Evolutionary conservation across 2,888 invertebrate species (phyloP).

Genomic region (Campoletis raptor): DNA sequence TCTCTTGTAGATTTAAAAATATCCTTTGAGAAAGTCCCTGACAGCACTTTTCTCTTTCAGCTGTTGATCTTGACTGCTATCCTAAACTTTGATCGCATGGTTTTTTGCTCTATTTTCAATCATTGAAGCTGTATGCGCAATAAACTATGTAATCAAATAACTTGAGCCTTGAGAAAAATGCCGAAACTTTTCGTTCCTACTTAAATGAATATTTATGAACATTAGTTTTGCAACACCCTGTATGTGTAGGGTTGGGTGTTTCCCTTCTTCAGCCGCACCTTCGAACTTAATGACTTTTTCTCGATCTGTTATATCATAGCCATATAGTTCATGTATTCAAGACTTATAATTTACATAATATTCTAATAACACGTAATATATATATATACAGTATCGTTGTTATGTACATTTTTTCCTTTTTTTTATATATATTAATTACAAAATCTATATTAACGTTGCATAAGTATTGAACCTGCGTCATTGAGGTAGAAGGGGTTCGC

Average conservation of each 20-base stretch:
- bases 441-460: conserved; percentile 61
- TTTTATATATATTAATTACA: conserved; percentile 58
- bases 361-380: conserved; percentile 60
- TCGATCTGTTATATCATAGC: conserved; percentile 44
- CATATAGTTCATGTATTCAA: conserved; percentile 43
- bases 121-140: neutral
- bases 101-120: neutral
- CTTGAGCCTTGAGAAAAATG: neutral
- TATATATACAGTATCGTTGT: conserved; percentile 59
- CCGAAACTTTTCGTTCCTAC: neutral
- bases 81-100: too few relatives aligned
- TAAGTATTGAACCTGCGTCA: conserved; percentile 64
- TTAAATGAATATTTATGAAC: neutral
- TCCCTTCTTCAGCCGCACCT: neutral
- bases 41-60: neutral
- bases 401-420: conserved; percentile 56
- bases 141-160: neutral
- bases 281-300: neutral
- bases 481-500: conserved; percentile 77
- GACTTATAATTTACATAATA: conserved; percentile 59
- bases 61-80: neutral
- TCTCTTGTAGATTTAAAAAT: neutral
- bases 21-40: neutral
- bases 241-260: neutral
- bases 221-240: neutral